phyloP scores from a whole-genome alignment of 2,113 vertebrate species.

The Sciurus niger region DNA sequence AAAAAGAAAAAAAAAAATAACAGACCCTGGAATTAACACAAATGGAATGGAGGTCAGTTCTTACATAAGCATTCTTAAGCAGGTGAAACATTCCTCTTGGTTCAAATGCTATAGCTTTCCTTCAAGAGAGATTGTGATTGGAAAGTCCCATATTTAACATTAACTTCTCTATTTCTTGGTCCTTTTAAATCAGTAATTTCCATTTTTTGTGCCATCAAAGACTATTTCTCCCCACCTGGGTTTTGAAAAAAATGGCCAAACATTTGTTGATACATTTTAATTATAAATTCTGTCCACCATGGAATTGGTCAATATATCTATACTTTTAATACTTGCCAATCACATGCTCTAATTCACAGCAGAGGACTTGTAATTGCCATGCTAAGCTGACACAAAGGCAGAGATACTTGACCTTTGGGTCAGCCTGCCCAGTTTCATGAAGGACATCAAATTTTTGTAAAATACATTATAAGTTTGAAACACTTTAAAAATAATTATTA shows the following conservation, averaged over 20 bases:
- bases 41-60: slow-evolving; percentile 48
- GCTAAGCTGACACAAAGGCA: neutral
- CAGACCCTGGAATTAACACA: slow-evolving; percentile 37
- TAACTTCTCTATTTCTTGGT: slow-evolving; percentile 45
- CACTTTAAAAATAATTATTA: neutral
- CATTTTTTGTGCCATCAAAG: neutral
- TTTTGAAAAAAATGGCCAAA: neutral
- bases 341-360: neutral
- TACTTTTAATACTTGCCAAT: neutral
- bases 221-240: neutral
- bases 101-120: slow-evolving; percentile 71
- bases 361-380: neutral
- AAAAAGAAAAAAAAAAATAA: neutral
- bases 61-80: neutral
- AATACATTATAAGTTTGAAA: neutral
- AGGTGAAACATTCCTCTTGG: slow-evolving; percentile 50
- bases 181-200: slow-evolving; percentile 44
- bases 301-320: neutral
- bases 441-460: neutral
- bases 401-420: neutral
- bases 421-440: neutral
- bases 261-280: neutral
- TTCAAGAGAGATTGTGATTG: slow-evolving; percentile 58
- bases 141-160: slow-evolving; percentile 65
- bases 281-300: neutral